Evolutionary conservation across 2,113 vertebrate genomes (phyloP), one percentile per base, ranked within the genome.

Genomic region (Melanerpes formicivorus): DNA sequence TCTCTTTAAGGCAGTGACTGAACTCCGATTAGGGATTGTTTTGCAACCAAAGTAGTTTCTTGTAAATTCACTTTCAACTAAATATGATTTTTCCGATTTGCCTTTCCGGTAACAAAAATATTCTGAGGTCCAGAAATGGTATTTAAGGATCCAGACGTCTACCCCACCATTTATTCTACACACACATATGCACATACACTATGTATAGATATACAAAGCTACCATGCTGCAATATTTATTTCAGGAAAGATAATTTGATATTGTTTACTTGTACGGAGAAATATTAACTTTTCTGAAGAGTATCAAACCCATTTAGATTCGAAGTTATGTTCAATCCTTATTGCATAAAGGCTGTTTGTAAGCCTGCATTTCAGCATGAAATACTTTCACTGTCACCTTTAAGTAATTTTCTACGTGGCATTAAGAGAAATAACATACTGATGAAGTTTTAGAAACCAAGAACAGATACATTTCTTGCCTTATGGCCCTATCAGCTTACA

Each of bases 251-350:
- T 30, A 1, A 69, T 34, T 79, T 65, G 30, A 75, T 80, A 60
- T 16, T 37, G 55, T 80, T 91, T 87, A 90, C 83, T 64, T 71
- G 42, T 10, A 86, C 0, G 29, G 11, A 88, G 54, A 84, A 93
- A 90, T 55, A 70, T 0, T 9, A 93, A 93, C 80, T 95, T 96
- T 77, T 60, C 25, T 26, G 80, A 90, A 94, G 62, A 89, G 87
- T 92, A 76, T 7, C 40, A 25, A 82, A 93, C 1, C 27, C 3
- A 0, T 75, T 84, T n/a, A 9, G 40, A 65, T 82, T 29, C 87
- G 65, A 91, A 90, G 76, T 54, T 6, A 25, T 1, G 1, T 90
- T 72, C 58, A 44, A 83, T 19, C 66, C 52, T 76, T 60, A 9
- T 0, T 46, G 59, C 12, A 75, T n/a, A 60, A 77, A 90, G 69